These are phyloP conservation scores for Orthosia cruda DNA, from an alignment of 2,888 invertebrate species.

Conservation along the genomic window DNA sequence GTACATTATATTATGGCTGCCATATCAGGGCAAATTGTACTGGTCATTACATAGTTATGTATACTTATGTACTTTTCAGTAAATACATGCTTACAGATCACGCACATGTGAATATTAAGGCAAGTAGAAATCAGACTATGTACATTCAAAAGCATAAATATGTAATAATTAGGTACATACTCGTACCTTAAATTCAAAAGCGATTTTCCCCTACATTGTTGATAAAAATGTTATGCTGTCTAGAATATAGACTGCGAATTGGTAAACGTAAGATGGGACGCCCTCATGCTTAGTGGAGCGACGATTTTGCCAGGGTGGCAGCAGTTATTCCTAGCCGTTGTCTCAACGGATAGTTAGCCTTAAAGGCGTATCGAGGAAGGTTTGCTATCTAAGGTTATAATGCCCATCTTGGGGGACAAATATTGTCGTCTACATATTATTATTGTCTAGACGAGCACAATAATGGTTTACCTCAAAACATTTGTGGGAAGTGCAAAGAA, in stretches of 20 bases:
- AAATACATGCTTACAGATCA: conserved; percentile 7
- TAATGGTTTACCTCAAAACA: conserved; percentile 55
- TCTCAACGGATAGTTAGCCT: no score
- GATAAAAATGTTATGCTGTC: no score
- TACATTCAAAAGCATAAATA: not conserved
- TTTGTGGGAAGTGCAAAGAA: conserved; percentile 50
- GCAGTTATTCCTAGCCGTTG: no score
- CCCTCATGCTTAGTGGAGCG: no score
- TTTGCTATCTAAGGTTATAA: no score
- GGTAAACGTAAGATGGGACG: no score
- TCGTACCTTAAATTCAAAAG: no score
- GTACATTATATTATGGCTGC: not conserved
- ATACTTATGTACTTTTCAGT: not conserved
- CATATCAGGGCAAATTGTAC: conserved; percentile 5
- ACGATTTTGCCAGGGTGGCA: no score
- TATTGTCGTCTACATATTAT: not conserved
- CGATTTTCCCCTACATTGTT: no score
- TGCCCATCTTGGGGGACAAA: not conserved
- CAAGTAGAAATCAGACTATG: conserved; percentile 10
- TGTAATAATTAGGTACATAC: no score
- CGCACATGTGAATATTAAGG: not conserved
- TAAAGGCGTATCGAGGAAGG: no score
- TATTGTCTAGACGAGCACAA: conserved; percentile 46
- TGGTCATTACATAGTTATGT: not conserved
- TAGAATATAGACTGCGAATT: no score